Conservation (phyloP, 2,888 invertebrate species). For the Acrobeloides nanus region DNA sequence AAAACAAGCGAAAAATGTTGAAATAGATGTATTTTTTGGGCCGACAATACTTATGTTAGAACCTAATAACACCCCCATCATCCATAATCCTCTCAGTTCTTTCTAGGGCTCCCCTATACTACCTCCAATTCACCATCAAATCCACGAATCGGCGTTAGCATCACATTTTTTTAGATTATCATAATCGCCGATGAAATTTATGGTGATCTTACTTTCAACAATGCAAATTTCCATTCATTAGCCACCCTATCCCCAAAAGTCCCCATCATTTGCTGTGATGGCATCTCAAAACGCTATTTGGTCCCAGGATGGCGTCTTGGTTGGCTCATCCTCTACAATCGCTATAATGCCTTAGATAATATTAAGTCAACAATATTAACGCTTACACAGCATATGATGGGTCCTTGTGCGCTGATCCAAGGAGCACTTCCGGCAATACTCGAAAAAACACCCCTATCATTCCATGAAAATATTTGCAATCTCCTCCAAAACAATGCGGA, state of each 20-base stretch:
- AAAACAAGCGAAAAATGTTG: too few relatives aligned
- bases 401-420: slow-evolving; percentile 61
- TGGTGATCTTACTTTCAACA: slow-evolving; percentile 69
- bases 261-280: slow-evolving; percentile 85
- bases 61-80: too few relatives aligned
- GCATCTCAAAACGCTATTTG: slow-evolving; percentile 88
- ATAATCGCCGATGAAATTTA: slow-evolving; percentile 98
- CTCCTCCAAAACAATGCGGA: slow-evolving; percentile 70
- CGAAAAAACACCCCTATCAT: slow-evolving; percentile 72
- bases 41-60: too few relatives aligned
- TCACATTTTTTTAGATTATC: too few relatives aligned
- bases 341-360: slow-evolving; percentile 55
- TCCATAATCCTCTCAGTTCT: too few relatives aligned
- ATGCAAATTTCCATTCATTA: slow-evolving; percentile 62
- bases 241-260: slow-evolving; percentile 71
- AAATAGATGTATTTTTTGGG: too few relatives aligned
- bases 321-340: slow-evolving; percentile 88
- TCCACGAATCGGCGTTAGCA: too few relatives aligned
- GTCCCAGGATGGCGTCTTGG: slow-evolving; percentile 96
- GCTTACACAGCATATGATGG: slow-evolving; percentile 78
- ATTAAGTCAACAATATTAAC: slow-evolving; percentile 60
- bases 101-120: too few relatives aligned
- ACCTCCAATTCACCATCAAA: too few relatives aligned
- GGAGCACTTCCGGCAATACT: slow-evolving; percentile 78
- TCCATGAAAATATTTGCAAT: slow-evolving; percentile 69